phyloP scores from a whole-genome alignment of 2,888 invertebrate species.

The Lasioglossum marginatum region DNA sequence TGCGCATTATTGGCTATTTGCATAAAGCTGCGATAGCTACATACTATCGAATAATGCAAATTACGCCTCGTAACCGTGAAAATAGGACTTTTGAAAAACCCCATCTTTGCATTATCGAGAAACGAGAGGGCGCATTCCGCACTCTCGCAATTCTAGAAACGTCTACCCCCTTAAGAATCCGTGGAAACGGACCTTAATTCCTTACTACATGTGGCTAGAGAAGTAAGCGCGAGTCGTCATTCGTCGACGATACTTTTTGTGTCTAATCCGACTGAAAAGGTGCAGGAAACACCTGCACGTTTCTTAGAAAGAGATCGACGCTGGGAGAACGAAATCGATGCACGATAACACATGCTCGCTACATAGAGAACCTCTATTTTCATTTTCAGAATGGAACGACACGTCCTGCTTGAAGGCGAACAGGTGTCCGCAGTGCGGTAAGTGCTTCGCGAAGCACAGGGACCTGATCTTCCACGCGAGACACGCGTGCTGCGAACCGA shows the following conservation, averaged over 20 bases:
- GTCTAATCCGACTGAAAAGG: accelerated
- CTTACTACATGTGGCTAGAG: too few relatives aligned
- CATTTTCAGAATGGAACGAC: slow-evolving; percentile 57
- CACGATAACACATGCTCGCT: neutral
- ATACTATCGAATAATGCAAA: too few relatives aligned
- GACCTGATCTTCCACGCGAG: slow-evolving; percentile 50
- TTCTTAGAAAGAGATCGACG: neutral
- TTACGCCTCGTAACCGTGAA: too few relatives aligned
- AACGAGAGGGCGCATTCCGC: too few relatives aligned
- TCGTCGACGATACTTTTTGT: neutral
- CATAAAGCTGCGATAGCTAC: too few relatives aligned
- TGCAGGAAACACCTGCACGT: neutral
- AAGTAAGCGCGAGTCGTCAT: too few relatives aligned
- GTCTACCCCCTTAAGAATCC: too few relatives aligned
- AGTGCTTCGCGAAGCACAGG: slow-evolving; percentile 31
- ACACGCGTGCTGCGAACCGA: slow-evolving; percentile 44
- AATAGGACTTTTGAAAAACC: too few relatives aligned
- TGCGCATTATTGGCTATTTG: too few relatives aligned
- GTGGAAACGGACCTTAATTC: too few relatives aligned
- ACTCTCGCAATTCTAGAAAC: too few relatives aligned
- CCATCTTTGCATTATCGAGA: too few relatives aligned
- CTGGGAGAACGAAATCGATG: neutral
- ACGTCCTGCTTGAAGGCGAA: slow-evolving; percentile 18
- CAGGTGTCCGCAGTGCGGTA: slow-evolving; percentile 47
- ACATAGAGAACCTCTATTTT: slow-evolving; percentile 38